Evolutionary conservation across 1,140 invertebrate genomes (phyloP).

Genomic region (Drosophila nannoptera): DNA sequence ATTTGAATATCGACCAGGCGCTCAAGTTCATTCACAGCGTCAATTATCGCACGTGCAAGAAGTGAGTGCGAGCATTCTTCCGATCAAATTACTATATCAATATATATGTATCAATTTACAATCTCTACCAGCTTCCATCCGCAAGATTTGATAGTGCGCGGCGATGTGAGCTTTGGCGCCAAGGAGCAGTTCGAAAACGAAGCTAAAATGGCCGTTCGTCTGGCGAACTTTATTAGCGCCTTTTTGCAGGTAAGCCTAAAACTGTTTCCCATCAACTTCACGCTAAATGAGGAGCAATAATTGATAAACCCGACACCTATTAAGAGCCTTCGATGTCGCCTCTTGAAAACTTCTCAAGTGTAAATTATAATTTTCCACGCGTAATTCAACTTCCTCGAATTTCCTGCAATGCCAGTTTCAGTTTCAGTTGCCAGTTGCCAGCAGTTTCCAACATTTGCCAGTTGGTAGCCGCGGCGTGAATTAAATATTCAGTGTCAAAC

Average conservation of each 20-base stretch:
- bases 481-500: conserved; percentile 79
- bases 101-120: not conserved
- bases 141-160: conserved; percentile 87
- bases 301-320: conserved; percentile 77
- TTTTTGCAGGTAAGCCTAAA: conserved; percentile 89
- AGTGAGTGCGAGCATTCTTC: conserved; percentile 47
- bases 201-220: conserved; percentile 94
- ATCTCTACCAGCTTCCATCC: conserved; percentile 83
- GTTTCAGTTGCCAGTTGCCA: conserved; percentile 23
- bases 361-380: conserved; percentile 79
- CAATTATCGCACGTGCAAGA: conserved; percentile 86
- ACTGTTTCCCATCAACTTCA: conserved; percentile 63
- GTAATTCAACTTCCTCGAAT: conserved; percentile 78
- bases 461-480: conserved; percentile 58
- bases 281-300: conserved; percentile 75
- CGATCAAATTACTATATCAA: not conserved
- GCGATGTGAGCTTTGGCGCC: conserved; percentile 91
- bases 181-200: conserved; percentile 95
- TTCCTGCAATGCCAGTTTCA: conserved; percentile 74
- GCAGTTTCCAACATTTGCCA: conserved; percentile 6
- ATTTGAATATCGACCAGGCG: conserved; percentile 87
- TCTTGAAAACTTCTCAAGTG: conserved; percentile 78
- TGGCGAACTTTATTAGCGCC: conserved; percentile 96
- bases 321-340: conserved; percentile 69
- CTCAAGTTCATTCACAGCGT: conserved; percentile 88